Percentiles rank a stretch among this genome's conserved stretches.
Conservation (phyloP, 2,113 vertebrate genomes). For the Eulemur rufifrons region DNA sequence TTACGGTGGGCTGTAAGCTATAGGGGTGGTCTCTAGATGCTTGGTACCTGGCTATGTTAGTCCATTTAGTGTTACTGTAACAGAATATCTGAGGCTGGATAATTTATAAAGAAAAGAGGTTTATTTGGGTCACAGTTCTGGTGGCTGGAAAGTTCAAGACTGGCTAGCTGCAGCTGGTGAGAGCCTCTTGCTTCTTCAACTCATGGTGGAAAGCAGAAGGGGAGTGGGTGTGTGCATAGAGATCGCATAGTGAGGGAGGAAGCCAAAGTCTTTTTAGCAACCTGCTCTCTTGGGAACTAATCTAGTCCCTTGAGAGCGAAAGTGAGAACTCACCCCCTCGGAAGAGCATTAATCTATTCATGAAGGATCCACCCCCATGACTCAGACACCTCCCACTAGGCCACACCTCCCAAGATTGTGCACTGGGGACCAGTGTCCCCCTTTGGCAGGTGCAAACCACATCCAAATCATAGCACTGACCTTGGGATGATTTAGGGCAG, state of each 20-base stretch:
- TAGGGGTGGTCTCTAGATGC: neutral
- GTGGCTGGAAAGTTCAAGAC: neutral
- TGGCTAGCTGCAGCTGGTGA: neutral
- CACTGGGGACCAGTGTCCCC: neutral
- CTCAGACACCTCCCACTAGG: neutral
- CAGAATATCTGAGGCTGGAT: neutral
- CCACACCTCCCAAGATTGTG: neutral
- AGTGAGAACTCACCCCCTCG: neutral
- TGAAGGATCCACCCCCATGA: neutral
- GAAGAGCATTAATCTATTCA: neutral
- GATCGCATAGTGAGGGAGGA: neutral
- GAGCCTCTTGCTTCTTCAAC: neutral
- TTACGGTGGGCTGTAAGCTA: neutral
- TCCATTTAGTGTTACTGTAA: neutral
- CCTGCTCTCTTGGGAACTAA: neutral
- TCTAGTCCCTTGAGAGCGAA: neutral
- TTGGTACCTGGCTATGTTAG: neutral
- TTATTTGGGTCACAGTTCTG: neutral
- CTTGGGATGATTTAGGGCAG: neutral
- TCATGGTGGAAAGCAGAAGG: neutral
- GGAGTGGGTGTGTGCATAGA: neutral
- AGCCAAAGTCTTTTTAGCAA: neutral
- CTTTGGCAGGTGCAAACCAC: neutral
- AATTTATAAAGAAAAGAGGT: neutral
- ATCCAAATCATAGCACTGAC: neutral